Conservation (phyloP, 1,140 invertebrate genomes). For the Pseudachorutes palmiensis region DNA sequence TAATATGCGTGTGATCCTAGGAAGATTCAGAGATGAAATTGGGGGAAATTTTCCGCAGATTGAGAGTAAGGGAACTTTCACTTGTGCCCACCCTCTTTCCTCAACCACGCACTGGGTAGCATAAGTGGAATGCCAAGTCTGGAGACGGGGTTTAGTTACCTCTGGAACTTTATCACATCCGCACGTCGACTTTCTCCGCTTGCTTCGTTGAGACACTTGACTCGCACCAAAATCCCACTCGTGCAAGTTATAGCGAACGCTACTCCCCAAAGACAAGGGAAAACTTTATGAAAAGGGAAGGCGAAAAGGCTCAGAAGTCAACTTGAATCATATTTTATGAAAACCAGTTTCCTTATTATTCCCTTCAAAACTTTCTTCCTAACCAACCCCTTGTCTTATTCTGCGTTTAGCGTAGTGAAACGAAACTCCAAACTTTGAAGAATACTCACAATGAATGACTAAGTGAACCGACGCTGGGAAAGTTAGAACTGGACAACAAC, state of each 20-base stretch:
- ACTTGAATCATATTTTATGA: conserved; percentile 12
- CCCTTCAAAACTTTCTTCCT: not conserved
- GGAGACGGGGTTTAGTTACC: conserved; percentile 4
- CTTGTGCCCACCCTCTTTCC: too few relatives aligned
- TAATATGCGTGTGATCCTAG: too few relatives aligned
- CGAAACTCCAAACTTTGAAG: not conserved
- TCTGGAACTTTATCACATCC: not conserved
- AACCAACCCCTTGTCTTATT: not conserved
- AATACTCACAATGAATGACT: not conserved
- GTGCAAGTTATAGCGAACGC: not conserved
- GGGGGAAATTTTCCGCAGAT: conserved; percentile 2
- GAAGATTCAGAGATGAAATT: too few relatives aligned
- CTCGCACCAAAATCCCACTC: not conserved
- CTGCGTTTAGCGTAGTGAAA: not conserved
- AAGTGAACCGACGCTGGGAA: not conserved
- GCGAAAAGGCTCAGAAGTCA: conserved; percentile 1
- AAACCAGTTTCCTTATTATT: conserved; percentile 5
- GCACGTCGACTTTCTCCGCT: not conserved
- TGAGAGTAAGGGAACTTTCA: too few relatives aligned
- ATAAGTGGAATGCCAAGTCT: not conserved
- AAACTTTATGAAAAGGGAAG: conserved; percentile 5
- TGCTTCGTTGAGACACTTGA: not conserved
- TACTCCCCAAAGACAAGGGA: not conserved
- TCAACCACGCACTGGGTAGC: too few relatives aligned
- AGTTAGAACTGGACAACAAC: not conserved